Evolutionary conservation across 2,797 vertebrate genomes (phyloP), one percentile per base, ranked within the genome.

Genomic region (Diplodus sargus): DNA sequence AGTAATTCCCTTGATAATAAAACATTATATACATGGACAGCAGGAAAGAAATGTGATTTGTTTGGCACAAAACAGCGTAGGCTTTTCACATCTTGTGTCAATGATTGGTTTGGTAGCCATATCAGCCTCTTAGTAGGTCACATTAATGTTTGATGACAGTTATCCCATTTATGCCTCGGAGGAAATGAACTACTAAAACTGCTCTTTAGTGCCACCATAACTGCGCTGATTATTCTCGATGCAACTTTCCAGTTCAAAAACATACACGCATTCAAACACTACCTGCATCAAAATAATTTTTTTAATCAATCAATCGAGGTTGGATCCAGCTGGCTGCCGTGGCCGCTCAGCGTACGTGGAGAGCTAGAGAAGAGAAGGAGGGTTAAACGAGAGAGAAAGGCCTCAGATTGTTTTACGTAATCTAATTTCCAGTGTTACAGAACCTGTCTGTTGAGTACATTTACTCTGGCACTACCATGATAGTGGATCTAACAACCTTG

Each of bases 21-120:
- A 88, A 86, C 77, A 59, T 61, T 92, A 91, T 93, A 83, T 91
- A 94, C 89, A 90, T 74, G 65, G 61, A 87, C 78, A 85, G 85
- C 69, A 89, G 80, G 73, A 63, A 76, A 80, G 77, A 82, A 82
- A 86, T 70, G 56, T 59, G 63, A 81, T 85, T 83, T 45, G 76
- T 87, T 91, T 87, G 89, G 86, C 88, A 87, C 90, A 78, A 60
- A 87, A 65, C n/a, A 61, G 47, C 68, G 72, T 43, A 47, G 48
- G 70, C 11, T 52, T 56, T 53, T 65, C 74, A 54, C 53, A 63
- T 53, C 47, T 67, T 47, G 64, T 76, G 70, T 43, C 0, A 73
- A 28, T 61, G 69, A 87, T 74, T 64, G 59, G 57, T 79, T 70
- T 73, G 48, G 66, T 60, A 45, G 82, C 48, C 39, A 30, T 56